Evolutionary conservation across 2,797 vertebrate species (phyloP).

Genomic region (Cossypha polioptera): DNA sequence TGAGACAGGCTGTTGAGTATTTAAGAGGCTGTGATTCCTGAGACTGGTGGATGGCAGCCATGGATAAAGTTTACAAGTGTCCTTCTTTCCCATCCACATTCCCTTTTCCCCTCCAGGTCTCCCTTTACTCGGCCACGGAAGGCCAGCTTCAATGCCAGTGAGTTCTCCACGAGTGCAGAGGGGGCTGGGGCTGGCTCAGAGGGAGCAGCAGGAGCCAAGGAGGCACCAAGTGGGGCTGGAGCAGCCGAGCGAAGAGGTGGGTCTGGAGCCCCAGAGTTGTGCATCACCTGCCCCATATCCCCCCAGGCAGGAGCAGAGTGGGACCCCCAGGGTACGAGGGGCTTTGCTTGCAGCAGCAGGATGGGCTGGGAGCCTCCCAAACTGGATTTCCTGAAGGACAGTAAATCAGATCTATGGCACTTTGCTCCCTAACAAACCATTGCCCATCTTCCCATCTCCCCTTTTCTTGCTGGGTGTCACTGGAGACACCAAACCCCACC

Average conservation of each 20-base stretch:
- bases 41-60: accelerated
- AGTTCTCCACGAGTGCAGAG: neutral
- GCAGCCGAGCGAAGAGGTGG: conserved; percentile 75
- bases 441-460: neutral
- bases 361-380: neutral
- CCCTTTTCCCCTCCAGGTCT: conserved; percentile 62
- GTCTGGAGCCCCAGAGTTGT: neutral
- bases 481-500: neutral
- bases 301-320: neutral
- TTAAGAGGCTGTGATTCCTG: neutral
- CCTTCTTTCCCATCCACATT: neutral
- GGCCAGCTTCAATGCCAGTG: conserved; percentile 81
- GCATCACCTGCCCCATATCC: neutral
- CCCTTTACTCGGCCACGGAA: conserved; percentile 78
- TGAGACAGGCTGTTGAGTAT: accelerated
- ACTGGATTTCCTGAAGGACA: neutral
- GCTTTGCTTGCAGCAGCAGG: neutral
- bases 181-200: neutral
- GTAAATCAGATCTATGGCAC: accelerated
- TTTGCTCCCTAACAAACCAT: neutral
- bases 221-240: neutral
- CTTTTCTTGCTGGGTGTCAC: neutral
- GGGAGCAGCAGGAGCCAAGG: conserved; percentile 20
- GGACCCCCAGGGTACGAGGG: accelerated
- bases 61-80: neutral